Evolutionary conservation across 2,113 vertebrate genomes (phyloP), one percentile per base, ranked within the genome.

Genomic region (Chaetodon trifascialis): DNA sequence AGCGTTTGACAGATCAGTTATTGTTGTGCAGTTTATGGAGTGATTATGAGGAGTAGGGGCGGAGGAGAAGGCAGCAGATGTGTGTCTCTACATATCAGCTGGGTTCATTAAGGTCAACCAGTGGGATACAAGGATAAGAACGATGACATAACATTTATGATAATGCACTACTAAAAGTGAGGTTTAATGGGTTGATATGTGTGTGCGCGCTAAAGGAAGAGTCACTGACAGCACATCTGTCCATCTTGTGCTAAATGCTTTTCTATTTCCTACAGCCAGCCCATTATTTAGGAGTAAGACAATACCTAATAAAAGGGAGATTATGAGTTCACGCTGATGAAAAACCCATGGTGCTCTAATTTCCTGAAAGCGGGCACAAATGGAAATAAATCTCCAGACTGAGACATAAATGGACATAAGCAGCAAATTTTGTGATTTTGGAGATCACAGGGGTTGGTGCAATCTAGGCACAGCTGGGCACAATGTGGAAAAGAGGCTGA

Each of bases 111-210:
- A 34, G 91, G 82, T 83, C 73, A 89, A 15, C 69, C 74, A 78
- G 64, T 58, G 11, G 64, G 65, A 78, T 64, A 47, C 34, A 12
- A 70, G 79, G 90, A 92, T 90, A 74, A 93, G 55, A 84, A 72
- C 1, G 65, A 88, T 92, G 93, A 92, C 85, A 84, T 93, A 88
- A 94, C 86, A 75, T 40, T 63, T 51, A 75, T 82, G 67, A 89
- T 89, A 90, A 92, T 90, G 70, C 81, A 78, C 51, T 49, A 71
- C 30, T 44, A 71, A 82, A 86, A 74, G 87, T 72, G 51, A 59
- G 52, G 73, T 71, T 83, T 90, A 89, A 92, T 89, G 76, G 82
- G 21, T 54, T 80, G 76, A 73, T 54, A 65, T 85, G 84, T 70
- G 67, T 68, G 60, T 62, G 44, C 40, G 60, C 73, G 70, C 56